Evolutionary conservation across 2,888 invertebrate species (phyloP), one percentile per base, ranked within the genome.

Genomic region (Mycalesis mineus): DNA sequence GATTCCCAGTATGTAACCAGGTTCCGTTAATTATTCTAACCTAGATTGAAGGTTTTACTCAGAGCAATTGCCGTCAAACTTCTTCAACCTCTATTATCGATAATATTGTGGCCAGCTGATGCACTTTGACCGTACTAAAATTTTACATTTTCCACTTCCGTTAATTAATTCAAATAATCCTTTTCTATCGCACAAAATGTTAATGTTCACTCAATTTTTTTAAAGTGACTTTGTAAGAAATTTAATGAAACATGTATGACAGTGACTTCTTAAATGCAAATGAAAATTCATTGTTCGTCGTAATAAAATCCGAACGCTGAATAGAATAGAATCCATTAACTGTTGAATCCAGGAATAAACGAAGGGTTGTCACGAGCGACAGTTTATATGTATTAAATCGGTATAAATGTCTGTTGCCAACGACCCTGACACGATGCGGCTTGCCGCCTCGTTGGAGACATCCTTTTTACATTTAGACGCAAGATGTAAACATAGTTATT

Each of bases 371-470:
- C 59, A 68, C 63, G 68, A 60, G 68, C 72, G 74, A 73, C 74
- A 73, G 69, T 70, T 69, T 70, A 68, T 42, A 15, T 33, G 47
- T 47, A 33, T 15, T 22, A 47, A 47, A 33, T 47, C 9, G 33
- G 47, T 47, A 15, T 15, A 17, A 14, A 33, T 14, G 33, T 33
- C 31, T 13, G 7, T 13, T 29, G 13, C 29, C n/a, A 31, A 5
- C 2, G 73, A 66, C 81, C 84, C 79, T 81, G 82, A 78, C 79
- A 77, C 71, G 68, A 64, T 67, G 66, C 64, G 68, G 70, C 71
- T 73, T 64, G 52, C 37, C 55, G 62, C 55, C 55, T 14, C 62
- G 51, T 45, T 48, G 60, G 57, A 55, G 63, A 61, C 60, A 63
- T 65, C 65, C 63, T 66, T 61, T 52, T 22, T 40, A 17, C 47